Percentiles rank a stretch among this genome's conserved stretches.
phyloP scores from a whole-genome alignment of 64 coral and sea anemone genomes.

The Anthopleura sola region DNA sequence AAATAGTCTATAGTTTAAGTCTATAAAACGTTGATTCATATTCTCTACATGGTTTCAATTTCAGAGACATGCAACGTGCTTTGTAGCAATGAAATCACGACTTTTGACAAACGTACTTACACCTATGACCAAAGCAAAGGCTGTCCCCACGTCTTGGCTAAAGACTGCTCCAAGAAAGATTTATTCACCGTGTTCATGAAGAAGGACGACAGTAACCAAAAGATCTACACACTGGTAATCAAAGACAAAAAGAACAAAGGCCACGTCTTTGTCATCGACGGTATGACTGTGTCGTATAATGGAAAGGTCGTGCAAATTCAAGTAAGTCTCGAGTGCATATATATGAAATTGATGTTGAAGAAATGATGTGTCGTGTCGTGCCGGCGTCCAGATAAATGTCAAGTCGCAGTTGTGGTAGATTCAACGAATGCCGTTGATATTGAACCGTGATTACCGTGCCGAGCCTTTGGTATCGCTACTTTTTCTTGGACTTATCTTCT shows the following conservation, averaged over 20 bases:
- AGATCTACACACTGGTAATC: slow-evolving; percentile 15
- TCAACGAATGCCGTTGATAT: too few relatives aligned
- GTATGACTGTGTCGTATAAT: slow-evolving; percentile 1
- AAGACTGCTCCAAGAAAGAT: slow-evolving; percentile 40
- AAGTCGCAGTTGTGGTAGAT: too few relatives aligned
- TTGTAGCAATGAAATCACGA: slow-evolving; percentile 7
- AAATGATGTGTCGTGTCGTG: too few relatives aligned
- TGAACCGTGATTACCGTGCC: too few relatives aligned
- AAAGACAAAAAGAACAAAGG: slow-evolving; percentile 22
- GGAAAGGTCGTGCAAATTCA: slow-evolving; percentile 1
- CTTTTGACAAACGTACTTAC: slow-evolving; percentile 37
- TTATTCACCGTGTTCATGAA: slow-evolving; percentile 49
- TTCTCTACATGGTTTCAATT: neutral
- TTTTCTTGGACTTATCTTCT: too few relatives aligned
- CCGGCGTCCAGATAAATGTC: too few relatives aligned
- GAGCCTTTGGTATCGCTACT: too few relatives aligned
- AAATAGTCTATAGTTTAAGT: too few relatives aligned
- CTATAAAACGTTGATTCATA: too few relatives aligned
- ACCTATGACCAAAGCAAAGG: slow-evolving; percentile 22
- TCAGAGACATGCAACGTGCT: neutral
- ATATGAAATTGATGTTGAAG: neutral
- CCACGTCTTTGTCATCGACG: slow-evolving; percentile 30
- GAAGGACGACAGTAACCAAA: slow-evolving; percentile 5
- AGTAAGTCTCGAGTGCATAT: slow-evolving; percentile 18
- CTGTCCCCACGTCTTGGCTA: slow-evolving; percentile 44